Conservation (phyloP, 1,140 invertebrate genomes). For the Aphis gossypii region DNA sequence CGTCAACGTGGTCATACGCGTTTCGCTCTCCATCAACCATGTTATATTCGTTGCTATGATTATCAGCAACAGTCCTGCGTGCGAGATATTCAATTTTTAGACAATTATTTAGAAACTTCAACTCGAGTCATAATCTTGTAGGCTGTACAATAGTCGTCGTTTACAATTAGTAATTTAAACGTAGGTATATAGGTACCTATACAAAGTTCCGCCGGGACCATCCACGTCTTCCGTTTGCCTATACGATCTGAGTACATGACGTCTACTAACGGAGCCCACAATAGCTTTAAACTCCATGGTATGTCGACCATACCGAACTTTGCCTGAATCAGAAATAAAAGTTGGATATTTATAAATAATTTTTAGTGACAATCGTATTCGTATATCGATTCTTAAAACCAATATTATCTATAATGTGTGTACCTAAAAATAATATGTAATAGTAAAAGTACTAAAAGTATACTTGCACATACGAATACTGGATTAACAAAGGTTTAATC, state of each 20-base stretch:
- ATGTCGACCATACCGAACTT: constrained; percentile 97
- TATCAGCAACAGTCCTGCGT: constrained; percentile 74
- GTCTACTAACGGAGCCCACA: constrained; percentile 99
- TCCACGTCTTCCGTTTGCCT: constrained; percentile 96
- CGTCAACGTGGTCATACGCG: constrained; percentile 84
- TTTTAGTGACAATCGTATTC: background rate
- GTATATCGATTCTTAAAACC: too few relatives aligned
- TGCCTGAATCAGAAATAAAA: constrained; percentile 73
- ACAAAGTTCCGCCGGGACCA: constrained; percentile 89
- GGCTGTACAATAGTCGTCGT: background rate
- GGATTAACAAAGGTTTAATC: too few relatives aligned
- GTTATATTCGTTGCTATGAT: constrained; percentile 79
- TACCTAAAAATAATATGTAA: too few relatives aligned
- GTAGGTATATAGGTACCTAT: constrained; percentile 68
- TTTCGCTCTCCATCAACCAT: constrained; percentile 73
- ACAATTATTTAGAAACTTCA: background rate
- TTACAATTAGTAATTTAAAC: background rate
- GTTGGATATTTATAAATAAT: background rate
- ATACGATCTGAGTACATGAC: constrained; percentile 83
- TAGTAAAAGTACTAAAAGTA: too few relatives aligned
- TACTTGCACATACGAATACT: too few relatives aligned
- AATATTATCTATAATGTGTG: too few relatives aligned
- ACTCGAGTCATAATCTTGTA: background rate
- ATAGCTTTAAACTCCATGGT: constrained; percentile 97
- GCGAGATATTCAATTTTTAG: background rate